Base-by-base conservation (phyloP, 2,888 invertebrate species). In the Cephalotes varians region DNA sequence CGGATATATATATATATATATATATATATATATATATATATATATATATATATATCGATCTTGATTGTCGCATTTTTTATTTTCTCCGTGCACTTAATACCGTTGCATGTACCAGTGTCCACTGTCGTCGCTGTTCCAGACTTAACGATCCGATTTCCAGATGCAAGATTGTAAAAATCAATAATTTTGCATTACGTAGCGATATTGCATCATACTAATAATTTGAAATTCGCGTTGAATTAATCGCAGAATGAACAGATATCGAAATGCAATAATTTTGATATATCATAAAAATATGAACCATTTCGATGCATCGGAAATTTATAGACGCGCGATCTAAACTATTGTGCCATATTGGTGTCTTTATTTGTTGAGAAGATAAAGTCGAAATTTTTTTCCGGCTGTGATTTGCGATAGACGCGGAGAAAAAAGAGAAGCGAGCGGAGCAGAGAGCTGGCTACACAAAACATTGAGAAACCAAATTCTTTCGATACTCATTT, bases 401-500 rank as follows among this genome's bases (percentile, higher is more conserved):
- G 47, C 6, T 44, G 81, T 88, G 74, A 88, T 84, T 86, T 88
- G 25, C 74, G 84, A 82, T 82, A 79, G 69, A 65, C 47, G 28
- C 25, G 72, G 31, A 28, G 44, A 60, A 76, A 15, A 67, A 49
- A 31, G 21, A 21, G n/a, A 12, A 47, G 12, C 5, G 72, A 28
- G 2, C n/a, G 2, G 51, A 47, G 21, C 2, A n/a, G 25, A 60
- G n/a, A 6, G 25, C 6, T 15, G n/a, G n/a, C 12, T 28, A 10
- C 40, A 21, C 34, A 81, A 69, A 83, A 67, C 58, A 80, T 15
- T 40, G 62, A 87, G 85, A 72, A 90, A 85, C 69, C 79, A 91
- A 89, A 89, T 89, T 90, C 84, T 86, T 86, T 62, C 82, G 83
- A 76, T 74, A 79, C 67, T 85, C 90, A 79, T 90, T 89, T 87